phyloP scores from a whole-genome alignment of 2,888 invertebrate species.

The Macrosiphum euphorbiae region DNA sequence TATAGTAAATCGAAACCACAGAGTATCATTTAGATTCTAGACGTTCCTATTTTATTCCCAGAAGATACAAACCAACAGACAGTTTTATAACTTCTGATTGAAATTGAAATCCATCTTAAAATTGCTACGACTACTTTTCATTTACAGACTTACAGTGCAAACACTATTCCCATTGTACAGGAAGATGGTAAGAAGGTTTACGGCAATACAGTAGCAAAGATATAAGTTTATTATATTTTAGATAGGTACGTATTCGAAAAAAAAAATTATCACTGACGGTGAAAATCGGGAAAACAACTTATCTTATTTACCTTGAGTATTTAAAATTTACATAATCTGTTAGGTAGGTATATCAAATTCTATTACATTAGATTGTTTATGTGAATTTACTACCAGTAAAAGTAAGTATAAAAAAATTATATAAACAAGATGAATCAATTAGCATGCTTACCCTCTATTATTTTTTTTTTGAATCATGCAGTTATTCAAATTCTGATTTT shows the following conservation, averaged over 20 bases:
- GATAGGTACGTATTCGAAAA: not conserved
- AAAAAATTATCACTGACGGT: not conserved
- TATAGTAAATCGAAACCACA: not conserved
- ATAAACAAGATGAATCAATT: no score
- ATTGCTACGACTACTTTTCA: not conserved
- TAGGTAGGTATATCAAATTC: not conserved
- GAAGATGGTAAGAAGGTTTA: not conserved
- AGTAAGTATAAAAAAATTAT: no score
- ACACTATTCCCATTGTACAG: not conserved
- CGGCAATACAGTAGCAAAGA: not conserved
- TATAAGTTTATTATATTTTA: not conserved
- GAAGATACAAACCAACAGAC: not conserved
- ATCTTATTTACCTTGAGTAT: not conserved
- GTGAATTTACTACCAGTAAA: not conserved
- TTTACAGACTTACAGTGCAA: not conserved
- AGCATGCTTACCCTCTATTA: no score
- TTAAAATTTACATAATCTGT: not conserved
- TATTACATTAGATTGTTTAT: not conserved
- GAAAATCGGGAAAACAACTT: not conserved
- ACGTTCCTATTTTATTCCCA: not conserved
- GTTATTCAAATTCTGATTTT: no score
- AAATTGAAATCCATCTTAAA: slow-evolving; percentile 3
- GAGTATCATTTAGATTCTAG: not conserved
- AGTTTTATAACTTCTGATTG: not conserved
- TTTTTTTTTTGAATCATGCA: no score